Base-by-base conservation (phyloP, 2,888 invertebrate species). In the Oligia strigilis region DNA sequence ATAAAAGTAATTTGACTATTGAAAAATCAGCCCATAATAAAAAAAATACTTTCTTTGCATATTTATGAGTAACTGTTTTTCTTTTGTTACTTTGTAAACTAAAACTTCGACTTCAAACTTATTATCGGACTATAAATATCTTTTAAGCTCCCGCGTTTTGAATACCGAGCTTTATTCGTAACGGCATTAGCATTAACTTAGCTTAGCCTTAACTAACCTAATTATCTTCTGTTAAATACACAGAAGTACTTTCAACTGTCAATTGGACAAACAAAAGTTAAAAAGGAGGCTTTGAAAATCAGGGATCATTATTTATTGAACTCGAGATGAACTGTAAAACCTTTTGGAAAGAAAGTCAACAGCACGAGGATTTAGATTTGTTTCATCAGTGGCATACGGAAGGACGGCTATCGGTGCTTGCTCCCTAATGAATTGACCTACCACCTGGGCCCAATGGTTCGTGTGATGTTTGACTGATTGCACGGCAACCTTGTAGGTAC, bases 361-460 rank as follows among this genome's bases (percentile, higher is more conserved):
- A 88, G n/a, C n/a, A n/a, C n/a, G n/a, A n/a, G n/a, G n/a, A n/a
- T n/a, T n/a, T n/a, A n/a, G n/a, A n/a, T n/a, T n/a, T n/a, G n/a
- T n/a, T n/a, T n/a, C n/a, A n/a, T n/a, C n/a, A n/a, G n/a, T n/a
- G n/a, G n/a, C n/a, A n/a, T n/a, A n/a, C n/a, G n/a, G n/a, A n/a
- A n/a, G n/a, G n/a, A n/a, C n/a, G n/a, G n/a, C n/a, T n/a, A n/a
- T n/a, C n/a, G n/a, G 72, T 81, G 85, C 82, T 80, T 80, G 83
- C 87, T 92, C 88, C 91, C 88, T 92, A 92, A 92, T 92, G 92
- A 92, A 89, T 90, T 90, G 92, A 89, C 86, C 89, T 36, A 36
- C 36, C 36, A 36, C 36, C 36, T 86, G 87, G 75, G 86, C 83
- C 81, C 88, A 88, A 92, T 91, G 88, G 89, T 60, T 87, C 87